These are phyloP conservation scores for Ceratina japonica DNA, from an alignment of 1,140 invertebrate genomes.

Conservation along the genomic window DNA sequence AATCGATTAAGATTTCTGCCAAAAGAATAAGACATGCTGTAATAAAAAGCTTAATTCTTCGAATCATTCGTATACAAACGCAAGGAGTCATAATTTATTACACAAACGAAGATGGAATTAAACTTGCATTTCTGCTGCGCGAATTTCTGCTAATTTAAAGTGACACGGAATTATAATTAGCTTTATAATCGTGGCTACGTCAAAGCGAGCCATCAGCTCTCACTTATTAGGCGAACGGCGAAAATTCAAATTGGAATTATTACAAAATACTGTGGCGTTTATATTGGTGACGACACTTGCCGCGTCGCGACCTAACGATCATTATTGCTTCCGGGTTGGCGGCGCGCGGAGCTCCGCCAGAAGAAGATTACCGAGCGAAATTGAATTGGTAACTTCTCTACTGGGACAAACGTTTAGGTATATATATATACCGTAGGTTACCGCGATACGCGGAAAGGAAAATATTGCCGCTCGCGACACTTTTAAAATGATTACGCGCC, in stretches of 20 bases:
- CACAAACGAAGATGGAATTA: not conserved
- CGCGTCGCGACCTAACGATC: not conserved
- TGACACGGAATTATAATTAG: not conserved
- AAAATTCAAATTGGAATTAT: not conserved
- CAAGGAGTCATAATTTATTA: not conserved
- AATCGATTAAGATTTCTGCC: too few relatives aligned
- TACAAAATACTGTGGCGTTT: not conserved
- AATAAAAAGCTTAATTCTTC: too few relatives aligned
- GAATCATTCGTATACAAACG: not conserved
- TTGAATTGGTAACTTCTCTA: slow-evolving; percentile 8
- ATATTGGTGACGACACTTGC: not conserved
- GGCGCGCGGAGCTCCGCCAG: not conserved
- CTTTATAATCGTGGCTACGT: not conserved
- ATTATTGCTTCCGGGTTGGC: not conserved
- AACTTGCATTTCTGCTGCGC: not conserved
- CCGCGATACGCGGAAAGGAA: not conserved
- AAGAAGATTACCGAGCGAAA: not conserved
- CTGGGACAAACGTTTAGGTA: not conserved
- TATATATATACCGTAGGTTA: not conserved
- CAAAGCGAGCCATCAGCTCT: not conserved
- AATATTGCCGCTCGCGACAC: slow-evolving; percentile 4
- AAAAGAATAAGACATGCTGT: too few relatives aligned
- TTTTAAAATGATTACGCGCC: slow-evolving; percentile 31
- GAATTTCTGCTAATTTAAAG: not conserved
- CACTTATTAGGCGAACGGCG: too few relatives aligned